phyloP scores from a whole-genome alignment of 2,113 vertebrate genomes.

The Mobula hypostoma region DNA sequence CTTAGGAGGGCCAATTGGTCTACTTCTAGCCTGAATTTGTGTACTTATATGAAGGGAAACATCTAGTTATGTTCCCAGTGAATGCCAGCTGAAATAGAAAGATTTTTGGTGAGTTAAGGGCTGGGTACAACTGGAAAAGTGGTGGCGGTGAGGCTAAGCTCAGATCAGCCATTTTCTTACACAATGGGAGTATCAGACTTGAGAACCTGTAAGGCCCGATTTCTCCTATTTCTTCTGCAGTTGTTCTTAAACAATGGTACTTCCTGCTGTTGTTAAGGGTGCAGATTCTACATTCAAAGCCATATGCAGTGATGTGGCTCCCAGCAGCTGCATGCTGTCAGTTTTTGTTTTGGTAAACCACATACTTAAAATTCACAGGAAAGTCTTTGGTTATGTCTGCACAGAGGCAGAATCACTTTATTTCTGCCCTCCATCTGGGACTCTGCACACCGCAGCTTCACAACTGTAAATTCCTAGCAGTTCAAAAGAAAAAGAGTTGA shows the following conservation, averaged over 20 bases:
- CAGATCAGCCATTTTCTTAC: too few relatives aligned
- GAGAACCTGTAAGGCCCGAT: too few relatives aligned
- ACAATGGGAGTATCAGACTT: too few relatives aligned
- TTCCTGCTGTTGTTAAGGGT: slow-evolving; percentile 15
- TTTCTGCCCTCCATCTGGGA: not conserved
- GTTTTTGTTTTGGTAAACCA: slow-evolving; percentile 22
- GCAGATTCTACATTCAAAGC: not conserved
- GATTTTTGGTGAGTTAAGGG: too few relatives aligned
- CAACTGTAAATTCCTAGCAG: not conserved
- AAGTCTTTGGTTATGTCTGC: not conserved
- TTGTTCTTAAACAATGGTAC: not conserved
- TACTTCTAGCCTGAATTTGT: too few relatives aligned
- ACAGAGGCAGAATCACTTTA: slow-evolving; percentile 18
- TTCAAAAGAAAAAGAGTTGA: not conserved
- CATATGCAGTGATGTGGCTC: not conserved
- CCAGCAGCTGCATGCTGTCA: not conserved
- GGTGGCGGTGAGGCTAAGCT: too few relatives aligned
- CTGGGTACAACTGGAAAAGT: too few relatives aligned
- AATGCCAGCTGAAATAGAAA: too few relatives aligned
- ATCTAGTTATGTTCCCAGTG: too few relatives aligned
- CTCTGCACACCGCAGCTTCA: not conserved
- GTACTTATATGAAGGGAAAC: too few relatives aligned
- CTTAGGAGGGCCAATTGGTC: too few relatives aligned
- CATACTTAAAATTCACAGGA: not conserved
- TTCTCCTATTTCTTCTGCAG: too few relatives aligned